phyloP scores from a whole-genome alignment of 2,113 vertebrate genomes.

The Galeopterus variegatus region DNA sequence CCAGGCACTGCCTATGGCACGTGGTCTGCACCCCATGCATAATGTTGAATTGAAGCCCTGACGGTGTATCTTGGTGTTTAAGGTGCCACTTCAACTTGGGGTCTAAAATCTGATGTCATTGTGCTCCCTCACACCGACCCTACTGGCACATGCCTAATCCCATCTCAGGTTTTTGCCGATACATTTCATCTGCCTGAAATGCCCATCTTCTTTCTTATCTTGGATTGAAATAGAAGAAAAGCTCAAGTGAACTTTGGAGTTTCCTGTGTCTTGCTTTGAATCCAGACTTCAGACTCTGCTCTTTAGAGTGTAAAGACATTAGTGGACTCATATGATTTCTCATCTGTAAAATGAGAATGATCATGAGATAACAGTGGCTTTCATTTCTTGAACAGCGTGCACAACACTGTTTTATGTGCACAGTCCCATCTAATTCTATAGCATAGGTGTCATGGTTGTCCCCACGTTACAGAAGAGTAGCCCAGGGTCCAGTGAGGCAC shows the following conservation, averaged over 20 bases:
- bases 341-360: neutral
- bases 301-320: neutral
- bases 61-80: neutral
- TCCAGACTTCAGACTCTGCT: conserved; percentile 53
- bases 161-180: fast-evolving
- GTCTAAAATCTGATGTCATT: neutral
- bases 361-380: neutral
- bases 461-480: neutral
- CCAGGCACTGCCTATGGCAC: neutral
- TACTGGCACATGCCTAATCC: fast-evolving
- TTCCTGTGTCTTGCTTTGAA: conserved; percentile 38
- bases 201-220: neutral
- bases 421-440: neutral
- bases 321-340: neutral
- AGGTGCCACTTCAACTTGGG: neutral
- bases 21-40: fast-evolving
- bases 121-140: neutral
- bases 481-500: fast-evolving
- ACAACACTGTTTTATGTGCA: fast-evolving
- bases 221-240: neutral
- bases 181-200: neutral
- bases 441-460: fast-evolving
- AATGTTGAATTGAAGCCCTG: neutral
- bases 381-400: neutral
- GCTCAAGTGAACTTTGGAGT: neutral